Percentiles rank a stretch among this genome's conserved stretches.
phyloP scores from a whole-genome alignment of 2,113 vertebrate genomes.

The Morone saxatilis region DNA sequence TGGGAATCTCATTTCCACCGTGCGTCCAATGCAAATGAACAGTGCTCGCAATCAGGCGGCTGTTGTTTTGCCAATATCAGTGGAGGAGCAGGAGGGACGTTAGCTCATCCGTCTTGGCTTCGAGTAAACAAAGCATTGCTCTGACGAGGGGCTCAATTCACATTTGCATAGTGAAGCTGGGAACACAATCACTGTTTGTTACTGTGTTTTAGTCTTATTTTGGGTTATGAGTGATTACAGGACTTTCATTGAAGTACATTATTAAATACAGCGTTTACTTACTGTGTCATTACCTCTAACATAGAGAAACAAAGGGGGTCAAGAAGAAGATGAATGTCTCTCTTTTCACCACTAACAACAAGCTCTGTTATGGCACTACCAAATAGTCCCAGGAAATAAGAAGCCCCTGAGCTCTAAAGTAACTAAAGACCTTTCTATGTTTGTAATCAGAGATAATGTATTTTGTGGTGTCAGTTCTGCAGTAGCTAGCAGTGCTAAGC shows the following conservation, averaged over 20 bases:
- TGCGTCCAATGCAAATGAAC: constrained; percentile 66
- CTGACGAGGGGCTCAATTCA: constrained; percentile 29
- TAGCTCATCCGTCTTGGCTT: constrained; percentile 47
- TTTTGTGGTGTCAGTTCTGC: no score
- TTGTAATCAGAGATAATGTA: no score
- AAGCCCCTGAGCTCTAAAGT: no score
- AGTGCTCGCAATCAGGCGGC: constrained; percentile 33
- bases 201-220: constrained; percentile 1
- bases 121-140: constrained; percentile 31
- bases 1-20: constrained; percentile 59
- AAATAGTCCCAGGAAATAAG: neutral
- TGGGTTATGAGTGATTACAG: neutral
- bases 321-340: neutral
- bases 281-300: neutral
- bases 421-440: no score
- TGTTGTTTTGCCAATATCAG: constrained; percentile 50
- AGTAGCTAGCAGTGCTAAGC: no score
- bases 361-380: neutral
- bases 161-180: constrained; percentile 35
- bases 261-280: neutral
- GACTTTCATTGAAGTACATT: neutral
- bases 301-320: neutral
- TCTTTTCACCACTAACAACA: neutral
- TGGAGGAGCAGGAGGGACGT: constrained; percentile 31
- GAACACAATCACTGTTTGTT: constrained; percentile 22